Evolutionary conservation across 2,113 vertebrate genomes (phyloP), one percentile per base, ranked within the genome.

Genomic region (Falcunculus frontatus): DNA sequence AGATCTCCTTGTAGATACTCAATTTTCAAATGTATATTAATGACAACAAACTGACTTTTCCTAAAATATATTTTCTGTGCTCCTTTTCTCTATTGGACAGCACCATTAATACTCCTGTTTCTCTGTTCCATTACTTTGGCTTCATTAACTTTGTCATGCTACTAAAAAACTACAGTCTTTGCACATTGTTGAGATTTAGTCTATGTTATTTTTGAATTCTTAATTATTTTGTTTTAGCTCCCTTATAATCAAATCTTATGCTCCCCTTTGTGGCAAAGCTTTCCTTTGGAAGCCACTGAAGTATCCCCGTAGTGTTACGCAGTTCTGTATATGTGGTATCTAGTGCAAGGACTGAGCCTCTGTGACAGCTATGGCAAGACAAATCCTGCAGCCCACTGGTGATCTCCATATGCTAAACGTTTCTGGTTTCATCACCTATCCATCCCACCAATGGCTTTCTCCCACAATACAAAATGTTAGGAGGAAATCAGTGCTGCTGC

Each of bases 141-240:
- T 73, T 76, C 9, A 14, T 22, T 84, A 47, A 49, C 8, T 84
- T 69, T 39, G 7, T 27, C 7, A 29, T 37, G 37, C 25, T 65
- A 74, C 23, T 26, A 50, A 46, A 64, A 63, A 72, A 2, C 0
- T 33, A 32, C 4, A 39, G 4, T 42, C 13, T 46, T 64, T 74
- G 12, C n/a, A 39, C 3, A 4, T 25, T 0, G 0, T 39, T 1
- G 2, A 70, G n/a, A 83, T 46, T 33, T 14, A 30, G 16, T 6
- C 11, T 41, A 9, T 2, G 0, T n/a, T 63, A 49, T 19, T 62
- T 87, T 74, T 81, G 2, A 87, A n/a, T 39, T 50, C 11, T 4
- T 60, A 50, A 44, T 79, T 57, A 14, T 19, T 72, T 79, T 50
- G 7, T 0, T 84, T 72, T 64, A 9, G 8, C n/a, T n/a, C 10